Conservation (phyloP, 1,140 invertebrate genomes). For the Drosophila subpulchrella region DNA sequence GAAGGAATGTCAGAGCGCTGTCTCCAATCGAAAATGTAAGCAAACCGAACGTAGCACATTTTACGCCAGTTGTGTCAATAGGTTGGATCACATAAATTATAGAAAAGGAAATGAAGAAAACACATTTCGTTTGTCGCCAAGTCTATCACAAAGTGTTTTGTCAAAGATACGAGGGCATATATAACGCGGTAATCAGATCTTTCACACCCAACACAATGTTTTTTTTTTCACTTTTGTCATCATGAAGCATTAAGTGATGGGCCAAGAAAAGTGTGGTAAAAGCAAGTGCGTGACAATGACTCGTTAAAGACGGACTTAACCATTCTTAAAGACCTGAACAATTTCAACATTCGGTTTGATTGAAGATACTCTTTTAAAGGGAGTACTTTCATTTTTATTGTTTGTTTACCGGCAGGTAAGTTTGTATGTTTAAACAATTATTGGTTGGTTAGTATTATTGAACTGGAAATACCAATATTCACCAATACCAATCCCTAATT, state of each 20-base stretch:
- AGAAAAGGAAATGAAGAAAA: slow-evolving; percentile 10
- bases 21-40: slow-evolving; percentile 38
- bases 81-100: slow-evolving; percentile 27
- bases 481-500: too few species aligned
- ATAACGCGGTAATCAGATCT: slow-evolving; percentile 34
- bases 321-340: slow-evolving; percentile 5
- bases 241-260: slow-evolving; percentile 6
- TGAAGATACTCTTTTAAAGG: neutral
- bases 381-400: slow-evolving; percentile 1
- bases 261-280: slow-evolving; percentile 19
- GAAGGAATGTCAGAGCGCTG: slow-evolving; percentile 35
- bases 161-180: slow-evolving; percentile 29
- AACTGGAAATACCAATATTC: too few species aligned
- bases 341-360: slow-evolving; percentile 4
- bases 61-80: slow-evolving; percentile 75
- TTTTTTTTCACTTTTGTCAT: slow-evolving; percentile 13
- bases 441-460: too few species aligned
- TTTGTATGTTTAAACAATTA: too few species aligned
- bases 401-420: neutral
- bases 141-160: slow-evolving; percentile 26
- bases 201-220: slow-evolving; percentile 31
- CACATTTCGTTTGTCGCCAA: slow-evolving; percentile 6
- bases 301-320: slow-evolving; percentile 14
- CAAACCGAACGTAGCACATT: slow-evolving; percentile 46
- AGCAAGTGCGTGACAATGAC: slow-evolving; percentile 51